Conservation (phyloP, 2,888 invertebrate genomes). For the Drosophila fungiperda region DNA sequence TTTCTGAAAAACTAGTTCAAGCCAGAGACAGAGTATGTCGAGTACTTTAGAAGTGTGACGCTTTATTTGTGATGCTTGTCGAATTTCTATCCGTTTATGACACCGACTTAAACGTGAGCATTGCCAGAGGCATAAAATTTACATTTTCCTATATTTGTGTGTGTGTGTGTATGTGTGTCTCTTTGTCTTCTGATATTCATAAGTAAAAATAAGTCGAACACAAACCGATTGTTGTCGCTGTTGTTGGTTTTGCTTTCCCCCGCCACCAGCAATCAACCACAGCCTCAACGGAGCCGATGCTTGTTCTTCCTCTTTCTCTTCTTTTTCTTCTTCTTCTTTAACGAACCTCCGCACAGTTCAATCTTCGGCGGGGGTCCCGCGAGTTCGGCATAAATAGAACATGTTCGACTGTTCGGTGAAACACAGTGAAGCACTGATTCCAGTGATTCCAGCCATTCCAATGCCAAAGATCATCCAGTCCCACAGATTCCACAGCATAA, state of each 20-base stretch:
- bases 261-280: conserved; percentile 6
- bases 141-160: conserved; percentile 37
- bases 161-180: conserved; percentile 6
- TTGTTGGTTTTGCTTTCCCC: conserved; percentile 35
- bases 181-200: conserved; percentile 34
- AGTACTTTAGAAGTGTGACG: conserved; percentile 28
- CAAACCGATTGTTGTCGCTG: conserved; percentile 34
- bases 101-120: conserved; percentile 28
- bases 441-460: conserved; percentile 27
- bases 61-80: conserved; percentile 18
- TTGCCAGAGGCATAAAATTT: conserved; percentile 59
- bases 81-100: conserved; percentile 36
- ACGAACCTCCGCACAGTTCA: conserved; percentile 49
- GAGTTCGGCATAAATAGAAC: conserved; percentile 55
- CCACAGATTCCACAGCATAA: conserved; percentile 47
- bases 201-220: conserved; percentile 41
- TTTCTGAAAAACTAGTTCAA: not conserved
- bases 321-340: conserved; percentile 4
- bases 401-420: conserved; percentile 38
- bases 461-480: conserved; percentile 41
- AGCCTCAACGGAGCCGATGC: conserved; percentile 24
- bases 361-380: conserved; percentile 67
- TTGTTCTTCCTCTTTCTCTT: not conserved
- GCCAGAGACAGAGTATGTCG: not conserved
- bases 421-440: conserved; percentile 20